These are phyloP conservation scores for Scyliorhinus canicula DNA, from an alignment of 2,797 vertebrate genomes.

Conservation along the genomic window DNA sequence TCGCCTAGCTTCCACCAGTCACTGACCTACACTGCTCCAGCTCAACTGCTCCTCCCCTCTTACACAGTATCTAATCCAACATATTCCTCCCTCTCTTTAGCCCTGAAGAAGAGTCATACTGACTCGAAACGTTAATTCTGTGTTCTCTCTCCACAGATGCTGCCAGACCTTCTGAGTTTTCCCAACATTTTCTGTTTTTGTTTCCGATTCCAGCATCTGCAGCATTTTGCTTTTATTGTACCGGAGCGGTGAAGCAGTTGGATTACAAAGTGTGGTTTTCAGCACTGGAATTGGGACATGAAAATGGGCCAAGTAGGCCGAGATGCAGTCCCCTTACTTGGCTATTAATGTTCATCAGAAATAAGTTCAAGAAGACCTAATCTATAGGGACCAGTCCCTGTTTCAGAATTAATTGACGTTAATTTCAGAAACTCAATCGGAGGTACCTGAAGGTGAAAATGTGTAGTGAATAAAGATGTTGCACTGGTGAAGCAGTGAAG, in stretches of 20 bases:
- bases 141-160: too few species aligned
- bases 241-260: not conserved
- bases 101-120: too few species aligned
- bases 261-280: not conserved
- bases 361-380: not conserved
- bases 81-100: too few species aligned
- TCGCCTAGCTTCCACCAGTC: too few species aligned
- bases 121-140: too few species aligned
- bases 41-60: too few species aligned
- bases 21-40: too few species aligned
- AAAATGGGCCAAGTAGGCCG: not conserved
- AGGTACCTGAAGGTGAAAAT: not conserved
- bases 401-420: slow-evolving; percentile 18
- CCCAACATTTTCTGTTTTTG: too few species aligned
- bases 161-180: too few species aligned
- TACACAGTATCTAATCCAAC: too few species aligned
- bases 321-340: not conserved
- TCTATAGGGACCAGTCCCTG: not conserved
- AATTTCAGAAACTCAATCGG: slow-evolving; percentile 6
- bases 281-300: not conserved
- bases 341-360: slow-evolving; percentile 3
- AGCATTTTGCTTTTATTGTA: too few species aligned
- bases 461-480: not conserved
- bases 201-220: too few species aligned
- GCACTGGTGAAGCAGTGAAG: not conserved